phyloP scores from a whole-genome alignment of 2,113 vertebrate species.

The Odontophorus gujanensis region DNA sequence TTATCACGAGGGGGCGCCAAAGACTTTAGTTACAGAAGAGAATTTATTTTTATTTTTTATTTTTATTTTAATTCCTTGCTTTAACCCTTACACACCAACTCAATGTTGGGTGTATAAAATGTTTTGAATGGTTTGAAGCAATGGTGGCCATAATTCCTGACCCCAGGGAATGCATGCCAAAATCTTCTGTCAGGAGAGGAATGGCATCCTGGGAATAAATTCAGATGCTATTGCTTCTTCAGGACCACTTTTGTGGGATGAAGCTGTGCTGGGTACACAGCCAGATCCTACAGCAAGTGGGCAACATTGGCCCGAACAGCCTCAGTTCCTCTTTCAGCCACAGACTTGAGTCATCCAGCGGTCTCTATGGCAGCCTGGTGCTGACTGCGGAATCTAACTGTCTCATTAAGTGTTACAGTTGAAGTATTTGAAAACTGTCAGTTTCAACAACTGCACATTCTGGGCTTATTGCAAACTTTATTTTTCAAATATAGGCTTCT shows the following conservation, averaged over 20 bases:
- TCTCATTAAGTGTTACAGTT: neutral
- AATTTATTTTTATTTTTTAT: neutral
- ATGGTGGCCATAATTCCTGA: neutral
- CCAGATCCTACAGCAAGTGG: neutral
- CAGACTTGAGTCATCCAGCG: neutral
- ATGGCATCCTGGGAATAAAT: neutral
- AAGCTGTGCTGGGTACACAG: neutral
- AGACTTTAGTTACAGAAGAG: slow-evolving; percentile 34
- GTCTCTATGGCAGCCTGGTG: neutral
- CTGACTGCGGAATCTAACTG: neutral
- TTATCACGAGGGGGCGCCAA: slow-evolving; percentile 67
- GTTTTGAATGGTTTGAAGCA: slow-evolving; percentile 11
- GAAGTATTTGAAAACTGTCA: neutral
- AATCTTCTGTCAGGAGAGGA: neutral
- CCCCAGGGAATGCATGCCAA: neutral
- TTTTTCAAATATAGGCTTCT: neutral
- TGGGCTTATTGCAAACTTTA: neutral
- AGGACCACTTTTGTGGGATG: neutral
- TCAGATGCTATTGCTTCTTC: neutral
- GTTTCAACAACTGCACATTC: neutral
- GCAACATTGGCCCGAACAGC: neutral
- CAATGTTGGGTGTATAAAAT: neutral
- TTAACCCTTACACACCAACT: neutral
- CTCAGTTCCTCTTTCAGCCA: neutral
- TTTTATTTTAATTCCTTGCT: neutral